Evolutionary conservation across 2,113 vertebrate species (phyloP).

Genomic region (Gymnocephalus cernua): DNA sequence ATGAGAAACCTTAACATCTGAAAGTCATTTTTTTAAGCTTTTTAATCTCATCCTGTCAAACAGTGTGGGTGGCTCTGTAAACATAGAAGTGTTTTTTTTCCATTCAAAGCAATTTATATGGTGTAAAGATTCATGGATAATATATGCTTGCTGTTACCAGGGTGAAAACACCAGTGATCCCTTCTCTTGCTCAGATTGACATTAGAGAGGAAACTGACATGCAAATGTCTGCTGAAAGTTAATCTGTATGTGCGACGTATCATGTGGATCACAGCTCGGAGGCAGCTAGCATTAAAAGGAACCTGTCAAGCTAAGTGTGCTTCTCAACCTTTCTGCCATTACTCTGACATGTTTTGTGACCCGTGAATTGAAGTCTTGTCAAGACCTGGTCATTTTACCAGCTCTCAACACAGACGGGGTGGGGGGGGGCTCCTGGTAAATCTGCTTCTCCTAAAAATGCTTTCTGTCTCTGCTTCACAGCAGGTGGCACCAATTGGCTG

Average conservation of each 20-base stretch:
- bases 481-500: slow-evolving; percentile 75
- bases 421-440: slow-evolving; percentile 48
- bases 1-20: slow-evolving; percentile 67
- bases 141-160: slow-evolving; percentile 8
- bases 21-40: slow-evolving; percentile 65
- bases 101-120: slow-evolving; percentile 17
- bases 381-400: slow-evolving; percentile 81
- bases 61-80: slow-evolving; percentile 12
- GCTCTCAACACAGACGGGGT: slow-evolving; percentile 69
- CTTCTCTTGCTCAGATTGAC: slow-evolving; percentile 61
- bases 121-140: slow-evolving; percentile 1
- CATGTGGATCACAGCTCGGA: slow-evolving; percentile 75
- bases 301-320: slow-evolving; percentile 81
- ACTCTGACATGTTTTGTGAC: slow-evolving; percentile 84
- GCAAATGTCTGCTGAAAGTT: slow-evolving; percentile 65
- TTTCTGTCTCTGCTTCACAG: slow-evolving; percentile 59
- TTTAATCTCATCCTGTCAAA: slow-evolving; percentile 34
- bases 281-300: slow-evolving; percentile 82
- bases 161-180: slow-evolving; percentile 30
- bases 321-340: slow-evolving; percentile 78
- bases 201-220: slow-evolving; percentile 70
- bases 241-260: slow-evolving; percentile 80
- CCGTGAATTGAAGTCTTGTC: slow-evolving; percentile 85
- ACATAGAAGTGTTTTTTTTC: background rate
- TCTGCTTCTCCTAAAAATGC: slow-evolving; percentile 59